These are phyloP conservation scores for Chloromyia formosa DNA, from an alignment of 2,888 invertebrate genomes.

Conservation along the genomic window DNA sequence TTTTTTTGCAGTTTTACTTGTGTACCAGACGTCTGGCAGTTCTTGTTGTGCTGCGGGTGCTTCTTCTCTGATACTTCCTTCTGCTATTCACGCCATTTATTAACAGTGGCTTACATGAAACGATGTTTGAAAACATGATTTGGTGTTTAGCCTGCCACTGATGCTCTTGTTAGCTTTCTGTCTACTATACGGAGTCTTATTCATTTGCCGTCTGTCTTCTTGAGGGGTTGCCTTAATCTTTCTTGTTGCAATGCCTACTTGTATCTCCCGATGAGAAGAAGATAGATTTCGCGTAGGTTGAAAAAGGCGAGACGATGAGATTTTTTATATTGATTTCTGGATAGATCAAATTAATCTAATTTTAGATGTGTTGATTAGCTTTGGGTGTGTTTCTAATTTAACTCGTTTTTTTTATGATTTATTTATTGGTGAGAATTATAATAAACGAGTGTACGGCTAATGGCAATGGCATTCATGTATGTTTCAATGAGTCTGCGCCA, in stretches of 20 bases:
- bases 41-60: slow-evolving; percentile 31
- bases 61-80: slow-evolving; percentile 4
- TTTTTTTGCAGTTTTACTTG: slow-evolving; percentile 23
- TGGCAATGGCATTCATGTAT: not conserved
- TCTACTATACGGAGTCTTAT: too few relatives aligned
- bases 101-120: slow-evolving; percentile 15
- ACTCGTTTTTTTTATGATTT: not conserved
- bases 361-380: slow-evolving; percentile 14
- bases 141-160: not conserved
- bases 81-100: not conserved
- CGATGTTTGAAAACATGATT: slow-evolving; percentile 14
- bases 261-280: not conserved
- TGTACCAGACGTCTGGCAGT: slow-evolving; percentile 45
- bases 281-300: not conserved
- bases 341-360: not conserved
- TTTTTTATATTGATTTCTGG: not conserved
- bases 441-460: not conserved
- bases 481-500: not conserved
- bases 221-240: not conserved
- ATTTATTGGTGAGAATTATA: not conserved
- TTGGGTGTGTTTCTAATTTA: slow-evolving; percentile 15
- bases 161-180: too few relatives aligned
- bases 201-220: not conserved
- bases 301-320: not conserved
- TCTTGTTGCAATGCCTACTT: not conserved